Evolutionary conservation across 1,140 invertebrate genomes (phyloP).

Genomic region (Geopemphigus sp.): DNA sequence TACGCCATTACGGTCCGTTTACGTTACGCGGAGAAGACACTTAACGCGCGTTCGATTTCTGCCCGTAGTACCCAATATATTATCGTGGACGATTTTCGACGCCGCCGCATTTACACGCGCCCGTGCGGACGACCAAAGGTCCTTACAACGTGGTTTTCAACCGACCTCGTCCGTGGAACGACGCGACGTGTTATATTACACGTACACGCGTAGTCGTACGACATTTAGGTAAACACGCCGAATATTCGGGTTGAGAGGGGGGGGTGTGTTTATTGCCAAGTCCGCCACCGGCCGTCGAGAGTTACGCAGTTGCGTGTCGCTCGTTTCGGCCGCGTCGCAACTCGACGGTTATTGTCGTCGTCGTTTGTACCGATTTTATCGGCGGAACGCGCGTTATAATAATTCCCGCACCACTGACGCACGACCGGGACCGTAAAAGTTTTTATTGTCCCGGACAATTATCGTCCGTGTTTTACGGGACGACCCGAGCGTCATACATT

Average conservation of each 20-base stretch:
- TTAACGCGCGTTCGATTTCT: conserved; percentile 1
- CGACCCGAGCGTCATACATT: no score
- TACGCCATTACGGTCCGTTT: conserved; percentile 21
- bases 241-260: no score
- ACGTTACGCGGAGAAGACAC: conserved; percentile 22
- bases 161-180: background rate
- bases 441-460: conserved; percentile 13
- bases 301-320: background rate
- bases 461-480: background rate
- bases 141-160: background rate
- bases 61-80: background rate
- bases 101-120: background rate
- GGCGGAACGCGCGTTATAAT: background rate
- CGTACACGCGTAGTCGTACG: background rate
- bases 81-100: background rate
- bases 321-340: background rate
- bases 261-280: no score
- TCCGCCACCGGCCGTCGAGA: no score
- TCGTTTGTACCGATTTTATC: conserved; percentile 15
- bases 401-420: background rate
- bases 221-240: background rate
- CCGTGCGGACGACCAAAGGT: background rate
- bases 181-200: no score
- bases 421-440: conserved; percentile 7
- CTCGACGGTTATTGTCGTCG: background rate